phyloP scores from a whole-genome alignment of 2,888 invertebrate genomes.

The Drosophila infuscata region DNA sequence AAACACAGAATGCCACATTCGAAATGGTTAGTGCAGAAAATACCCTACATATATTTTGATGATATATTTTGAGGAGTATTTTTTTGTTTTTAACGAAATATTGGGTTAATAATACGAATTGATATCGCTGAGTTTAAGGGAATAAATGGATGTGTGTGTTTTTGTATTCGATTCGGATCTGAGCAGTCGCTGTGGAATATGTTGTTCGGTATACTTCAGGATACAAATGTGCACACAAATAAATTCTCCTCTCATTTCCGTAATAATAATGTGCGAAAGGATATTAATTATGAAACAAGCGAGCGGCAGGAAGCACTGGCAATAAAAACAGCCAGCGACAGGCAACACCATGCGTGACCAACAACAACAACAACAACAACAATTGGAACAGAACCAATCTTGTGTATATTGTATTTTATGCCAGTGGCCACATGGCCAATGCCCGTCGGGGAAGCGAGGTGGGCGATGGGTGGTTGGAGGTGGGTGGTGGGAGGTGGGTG shows the following conservation, averaged over 20 bases:
- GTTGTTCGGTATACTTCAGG: not conserved
- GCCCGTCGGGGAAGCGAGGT: not conserved
- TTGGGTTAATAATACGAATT: not conserved
- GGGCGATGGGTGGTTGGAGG: conserved; percentile 5
- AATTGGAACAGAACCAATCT: conserved; percentile 51
- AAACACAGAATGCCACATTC: conserved; percentile 5
- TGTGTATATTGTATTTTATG: conserved; percentile 74
- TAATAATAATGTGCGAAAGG: conserved; percentile 81
- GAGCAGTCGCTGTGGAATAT: not conserved
- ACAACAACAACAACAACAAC: conserved; percentile 59
- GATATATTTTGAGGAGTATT: not conserved
- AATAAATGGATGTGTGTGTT: not conserved
- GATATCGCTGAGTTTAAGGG: no score
- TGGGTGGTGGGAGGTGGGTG: conserved; percentile 4
- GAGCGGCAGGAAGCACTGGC: conserved; percentile 72
- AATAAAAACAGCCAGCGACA: conserved; percentile 81
- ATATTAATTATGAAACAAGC: conserved; percentile 81
- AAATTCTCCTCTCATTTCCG: conserved; percentile 66
- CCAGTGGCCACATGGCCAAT: conserved; percentile 49
- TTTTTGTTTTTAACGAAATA: not conserved
- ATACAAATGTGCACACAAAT: conserved; percentile 3
- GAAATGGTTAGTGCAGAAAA: not conserved
- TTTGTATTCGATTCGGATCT: not conserved
- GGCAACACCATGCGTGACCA: conserved; percentile 78
- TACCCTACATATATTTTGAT: conserved; percentile 20